phyloP scores from a whole-genome alignment of 2,797 vertebrate species.

The Gymnocypris eckloni region DNA sequence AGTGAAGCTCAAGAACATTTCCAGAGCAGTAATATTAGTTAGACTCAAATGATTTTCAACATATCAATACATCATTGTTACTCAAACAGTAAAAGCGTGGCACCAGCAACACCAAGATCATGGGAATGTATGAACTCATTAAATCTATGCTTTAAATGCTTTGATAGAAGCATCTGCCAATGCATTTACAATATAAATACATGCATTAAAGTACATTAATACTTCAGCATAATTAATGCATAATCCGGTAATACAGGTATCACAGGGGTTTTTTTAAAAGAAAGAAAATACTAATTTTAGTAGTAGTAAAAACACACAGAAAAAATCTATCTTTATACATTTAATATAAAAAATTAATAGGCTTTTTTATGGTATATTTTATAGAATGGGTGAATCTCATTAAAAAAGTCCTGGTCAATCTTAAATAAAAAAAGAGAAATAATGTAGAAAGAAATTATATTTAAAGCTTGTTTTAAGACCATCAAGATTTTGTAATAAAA shows the following conservation, averaged over 20 bases:
- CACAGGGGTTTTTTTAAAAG: too few species aligned
- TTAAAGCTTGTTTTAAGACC: not conserved
- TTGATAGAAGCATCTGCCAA: not conserved
- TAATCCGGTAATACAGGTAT: not conserved
- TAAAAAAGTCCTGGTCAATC: not conserved
- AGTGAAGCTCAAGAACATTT: conserved; percentile 9
- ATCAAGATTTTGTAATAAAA: too few species aligned
- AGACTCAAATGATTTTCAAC: not conserved
- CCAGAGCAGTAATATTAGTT: not conserved
- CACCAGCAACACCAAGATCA: not conserved
- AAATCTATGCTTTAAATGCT: not conserved
- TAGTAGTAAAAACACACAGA: not conserved
- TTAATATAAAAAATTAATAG: too few species aligned
- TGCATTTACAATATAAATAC: not conserved
- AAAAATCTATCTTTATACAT: too few species aligned
- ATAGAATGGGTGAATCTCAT: not conserved
- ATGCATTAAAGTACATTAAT: not conserved
- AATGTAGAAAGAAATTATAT: not conserved
- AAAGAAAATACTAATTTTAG: too few species aligned
- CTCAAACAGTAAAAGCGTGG: not conserved
- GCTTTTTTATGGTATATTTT: not conserved
- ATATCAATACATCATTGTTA: not conserved
- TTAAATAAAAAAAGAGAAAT: not conserved
- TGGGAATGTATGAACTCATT: not conserved
- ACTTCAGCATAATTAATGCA: not conserved